Base-by-base conservation (phyloP, 1,140 invertebrate genomes). In the Bacillus rossius region DNA sequence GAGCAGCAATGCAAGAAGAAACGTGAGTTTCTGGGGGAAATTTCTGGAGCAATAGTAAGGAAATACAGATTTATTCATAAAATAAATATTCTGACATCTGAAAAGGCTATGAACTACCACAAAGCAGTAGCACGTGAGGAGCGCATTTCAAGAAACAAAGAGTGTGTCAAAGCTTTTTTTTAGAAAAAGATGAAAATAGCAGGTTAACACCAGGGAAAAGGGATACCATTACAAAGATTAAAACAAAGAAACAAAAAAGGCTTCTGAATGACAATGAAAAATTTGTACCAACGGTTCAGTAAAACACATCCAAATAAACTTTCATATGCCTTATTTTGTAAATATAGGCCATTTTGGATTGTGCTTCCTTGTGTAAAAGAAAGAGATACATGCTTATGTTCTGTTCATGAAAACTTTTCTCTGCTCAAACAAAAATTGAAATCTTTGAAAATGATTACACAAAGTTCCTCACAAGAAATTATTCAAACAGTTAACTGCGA, bases 121-220 rank as follows among this genome's bases (percentile, higher is more conserved):
- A n/a, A n/a, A n/a, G n/a, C n/a, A n/a, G n/a, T n/a, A n/a, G n/a
- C n/a, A n/a, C n/a, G n/a, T n/a, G n/a, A n/a, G n/a, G n/a, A n/a
- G n/a, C n/a, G n/a, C n/a, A n/a, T n/a, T n/a, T n/a, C n/a, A n/a
- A n/a, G n/a, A n/a, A n/a, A n/a, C n/a, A n/a, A n/a, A n/a, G n/a
- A n/a, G n/a, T n/a, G n/a, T n/a, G n/a, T n/a, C n/a, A n/a, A n/a
- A n/a, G n/a, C n/a, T n/a, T n/a, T n/a, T n/a, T n/a, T n/a, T n/a
- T n/a, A n/a, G n/a, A n/a, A n/a, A n/a, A n/a, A n/a, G n/a, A n/a
- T n/a, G n/a, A n/a, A n/a, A n/a, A n/a, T n/a, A n/a, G n/a, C n/a
- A n/a, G n/a, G n/a, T n/a, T n/a, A 34, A 55, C 47, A 57, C 65
- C 67, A 13, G 65, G 66, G 38, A 59, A 65, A 60, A 65, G 61